These are phyloP conservation scores for Chondrosia reniformis DNA, from an alignment of 37 sponge, comb jelly and placozoan species.

Conservation along the genomic window DNA sequence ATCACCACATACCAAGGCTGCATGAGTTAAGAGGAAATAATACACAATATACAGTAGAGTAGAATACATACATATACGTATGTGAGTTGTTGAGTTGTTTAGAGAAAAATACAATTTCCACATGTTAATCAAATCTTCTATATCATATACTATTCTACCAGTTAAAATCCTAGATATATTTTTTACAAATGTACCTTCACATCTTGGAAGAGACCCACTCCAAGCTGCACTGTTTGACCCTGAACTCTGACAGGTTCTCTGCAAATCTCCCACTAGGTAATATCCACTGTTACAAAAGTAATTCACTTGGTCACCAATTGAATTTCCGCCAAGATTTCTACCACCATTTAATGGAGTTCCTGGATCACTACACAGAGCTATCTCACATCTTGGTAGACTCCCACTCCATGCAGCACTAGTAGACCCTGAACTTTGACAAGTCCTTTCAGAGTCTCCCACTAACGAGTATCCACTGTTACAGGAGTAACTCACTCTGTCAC, in stretches of 20 bases:
- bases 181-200: background rate
- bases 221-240: constrained; percentile 22
- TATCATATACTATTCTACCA: no score
- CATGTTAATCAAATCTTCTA: no score
- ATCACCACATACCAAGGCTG: constrained; percentile 3
- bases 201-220: background rate
- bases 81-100: no score
- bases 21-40: no score
- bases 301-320: constrained; percentile 16
- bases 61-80: no score
- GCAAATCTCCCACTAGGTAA: constrained; percentile 24
- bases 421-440: background rate
- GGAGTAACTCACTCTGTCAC: background rate
- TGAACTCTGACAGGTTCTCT: constrained; percentile 24
- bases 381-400: background rate
- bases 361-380: constrained; percentile 26
- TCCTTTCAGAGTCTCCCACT: background rate
- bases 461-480: background rate
- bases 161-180: no score
- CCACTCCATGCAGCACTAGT: constrained; percentile 7
- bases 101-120: no score
- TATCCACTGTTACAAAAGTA: constrained; percentile 42
- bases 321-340: background rate
- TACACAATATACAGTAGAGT: no score
- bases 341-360: constrained; percentile 37